Evolutionary conservation across 2,113 vertebrate genomes (phyloP).

Genomic region (Terrapene triunguis): DNA sequence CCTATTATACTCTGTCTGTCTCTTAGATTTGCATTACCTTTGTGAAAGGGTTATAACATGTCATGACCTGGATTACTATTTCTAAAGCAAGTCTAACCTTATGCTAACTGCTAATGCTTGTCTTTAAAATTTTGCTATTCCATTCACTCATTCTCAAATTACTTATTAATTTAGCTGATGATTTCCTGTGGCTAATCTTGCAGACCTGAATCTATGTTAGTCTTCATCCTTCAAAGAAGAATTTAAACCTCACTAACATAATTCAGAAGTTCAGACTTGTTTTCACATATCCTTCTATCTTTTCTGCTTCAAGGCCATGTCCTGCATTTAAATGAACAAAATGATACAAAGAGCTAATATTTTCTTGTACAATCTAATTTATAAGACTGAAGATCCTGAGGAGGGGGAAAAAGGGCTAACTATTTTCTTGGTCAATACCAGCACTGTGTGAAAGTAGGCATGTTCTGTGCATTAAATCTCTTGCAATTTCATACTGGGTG

Average conservation of each 20-base stretch:
- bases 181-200: slow-evolving; percentile 70
- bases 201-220: slow-evolving; percentile 60
- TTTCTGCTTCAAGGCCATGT: slow-evolving; percentile 45
- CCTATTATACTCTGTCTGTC: background rate
- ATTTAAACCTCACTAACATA: slow-evolving; percentile 67
- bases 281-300: slow-evolving; percentile 65
- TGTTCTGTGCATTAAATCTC: background rate
- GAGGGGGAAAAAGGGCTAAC: background rate
- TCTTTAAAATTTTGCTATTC: slow-evolving; percentile 48
- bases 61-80: background rate
- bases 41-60: background rate
- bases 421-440: slow-evolving; percentile 10
- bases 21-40: background rate
- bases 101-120: slow-evolving; percentile 7
- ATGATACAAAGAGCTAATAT: slow-evolving; percentile 56
- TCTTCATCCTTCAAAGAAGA: slow-evolving; percentile 62
- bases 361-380: slow-evolving; percentile 49
- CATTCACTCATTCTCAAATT: slow-evolving; percentile 53
- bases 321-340: slow-evolving; percentile 69
- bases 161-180: slow-evolving; percentile 67
- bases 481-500: background rate
- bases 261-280: slow-evolving; percentile 61
- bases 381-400: slow-evolving; percentile 14
- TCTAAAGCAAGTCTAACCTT: slow-evolving; percentile 26
- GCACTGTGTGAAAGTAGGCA: background rate